phyloP scores from a whole-genome alignment of 2,113 vertebrate genomes.

The Notiomystis cincta region DNA sequence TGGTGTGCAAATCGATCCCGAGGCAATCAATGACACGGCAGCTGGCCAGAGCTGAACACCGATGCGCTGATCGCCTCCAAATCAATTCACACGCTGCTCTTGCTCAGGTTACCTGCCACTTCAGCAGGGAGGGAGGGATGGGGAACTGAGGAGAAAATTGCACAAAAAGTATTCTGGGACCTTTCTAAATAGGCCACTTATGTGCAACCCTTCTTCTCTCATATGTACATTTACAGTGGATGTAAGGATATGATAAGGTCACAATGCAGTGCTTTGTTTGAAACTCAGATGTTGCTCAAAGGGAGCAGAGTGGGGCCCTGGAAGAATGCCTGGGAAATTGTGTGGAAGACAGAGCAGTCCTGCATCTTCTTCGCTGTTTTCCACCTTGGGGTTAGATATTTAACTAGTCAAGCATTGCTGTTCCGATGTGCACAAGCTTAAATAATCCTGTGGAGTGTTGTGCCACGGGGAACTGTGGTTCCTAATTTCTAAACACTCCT shows the following conservation, averaged over 20 bases:
- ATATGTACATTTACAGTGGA: neutral
- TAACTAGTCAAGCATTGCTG: neutral
- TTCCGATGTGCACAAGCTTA: neutral
- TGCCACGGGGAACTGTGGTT: neutral
- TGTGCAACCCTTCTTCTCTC: neutral
- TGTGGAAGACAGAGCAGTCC: neutral
- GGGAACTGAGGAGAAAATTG: conserved; percentile 73
- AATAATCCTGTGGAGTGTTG: neutral
- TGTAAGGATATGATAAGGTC: neutral
- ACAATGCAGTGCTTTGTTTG: neutral
- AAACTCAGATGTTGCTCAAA: neutral
- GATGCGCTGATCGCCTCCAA: conserved; percentile 65
- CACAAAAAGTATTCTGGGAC: conserved; percentile 50
- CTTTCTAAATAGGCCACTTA: conserved; percentile 39
- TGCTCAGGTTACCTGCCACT: conserved; percentile 70
- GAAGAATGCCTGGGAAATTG: neutral
- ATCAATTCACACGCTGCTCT: conserved; percentile 76
- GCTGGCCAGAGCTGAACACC: conserved; percentile 68
- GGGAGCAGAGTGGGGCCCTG: neutral
- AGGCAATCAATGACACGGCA: conserved; percentile 71
- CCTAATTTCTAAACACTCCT: conserved; percentile 15
- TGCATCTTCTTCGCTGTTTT: neutral
- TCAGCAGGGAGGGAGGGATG: conserved; percentile 55
- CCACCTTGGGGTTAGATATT: neutral
- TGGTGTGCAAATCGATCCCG: conserved; percentile 66